Evolutionary conservation across 2,888 invertebrate species (phyloP), one percentile per base, ranked within the genome.

Genomic region (Metacarcinus magister): DNA sequence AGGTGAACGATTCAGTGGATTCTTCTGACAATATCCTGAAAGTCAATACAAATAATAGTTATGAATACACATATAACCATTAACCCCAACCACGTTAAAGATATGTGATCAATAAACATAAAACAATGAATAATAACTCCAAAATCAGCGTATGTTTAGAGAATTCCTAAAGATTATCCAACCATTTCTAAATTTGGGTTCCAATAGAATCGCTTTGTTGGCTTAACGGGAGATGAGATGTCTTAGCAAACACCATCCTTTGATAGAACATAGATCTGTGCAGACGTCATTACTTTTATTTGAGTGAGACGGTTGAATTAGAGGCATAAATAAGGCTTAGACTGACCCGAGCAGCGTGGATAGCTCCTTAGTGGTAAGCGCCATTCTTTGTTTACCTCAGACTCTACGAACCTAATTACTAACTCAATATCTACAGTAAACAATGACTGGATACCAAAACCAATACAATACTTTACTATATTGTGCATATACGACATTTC

Each of bases 21-120:
- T 95, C 96, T 54, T 95, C 95, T 5, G 95, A 94, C 67, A 96
- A 67, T 82, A 96, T 95, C 87, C 96, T 96, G 96, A 28, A 96
- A 95, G 43, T 75, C 28, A 32, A 92, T 2, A 94, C 0, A 32
- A 48, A 60, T 44, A 8, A 13, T 8, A 60, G 19, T 4, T 19
- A 23, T 3, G 16, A 19, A 60, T 23, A 3, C 23, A 23, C 23
- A 23, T 60, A 5, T 60, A 39, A 39, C 39, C 39, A 39, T 23
- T 60, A 23, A 0, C 23, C 19, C 19, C 19, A 23, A 23, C 0
- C 23, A 23, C 2, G 16, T 3, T 60, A 19, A 60, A 23, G 19
- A 3, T 60, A 19, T 19, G 19, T 23, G 23, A 60, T 23, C 1
- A 19, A 60, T 13, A 60, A 60, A 60, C 4, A 19, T 23, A 60